Evolutionary conservation across 35 echinoderm and acorn worm species (phyloP).

Genomic region (Ophiothrix spiculata): DNA sequence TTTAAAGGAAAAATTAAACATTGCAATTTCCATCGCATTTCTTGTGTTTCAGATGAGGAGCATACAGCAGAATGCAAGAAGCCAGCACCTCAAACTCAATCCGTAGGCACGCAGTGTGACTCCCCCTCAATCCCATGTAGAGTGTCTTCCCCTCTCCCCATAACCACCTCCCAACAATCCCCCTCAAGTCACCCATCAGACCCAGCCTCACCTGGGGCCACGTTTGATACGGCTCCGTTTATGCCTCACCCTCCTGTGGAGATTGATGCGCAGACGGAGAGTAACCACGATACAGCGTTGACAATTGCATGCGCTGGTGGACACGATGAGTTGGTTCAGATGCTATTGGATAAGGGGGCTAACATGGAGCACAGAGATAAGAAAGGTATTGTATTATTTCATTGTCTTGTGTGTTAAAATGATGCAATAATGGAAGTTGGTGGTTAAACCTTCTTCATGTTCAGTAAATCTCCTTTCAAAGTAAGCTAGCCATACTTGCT

Average conservation of each 20-base stretch:
- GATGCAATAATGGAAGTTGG: no score
- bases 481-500: no score
- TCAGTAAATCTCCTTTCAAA: no score
- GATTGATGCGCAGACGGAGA: constrained; percentile 98
- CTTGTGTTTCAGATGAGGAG: constrained; percentile 27
- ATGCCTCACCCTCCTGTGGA: constrained; percentile 90
- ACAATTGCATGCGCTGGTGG: constrained; percentile 94
- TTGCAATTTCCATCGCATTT: no score
- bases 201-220: constrained; percentile 52
- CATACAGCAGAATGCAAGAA: constrained; percentile 47
- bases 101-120: constrained; percentile 94
- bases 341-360: constrained; percentile 80
- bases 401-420: not conserved
- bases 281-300: constrained; percentile 97
- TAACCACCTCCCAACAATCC: constrained; percentile 45
- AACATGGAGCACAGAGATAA: constrained; percentile 93
- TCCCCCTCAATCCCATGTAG: constrained; percentile 48
- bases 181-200: constrained; percentile 18
- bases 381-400: no score
- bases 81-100: constrained; percentile 81
- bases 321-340: constrained; percentile 84
- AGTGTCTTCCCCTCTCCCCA: constrained; percentile 32
- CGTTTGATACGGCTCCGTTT: constrained; percentile 58
- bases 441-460: no score
- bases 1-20: no score